Conservation (phyloP, 2,888 invertebrate species). For the Dolichopus griseipennis region DNA sequence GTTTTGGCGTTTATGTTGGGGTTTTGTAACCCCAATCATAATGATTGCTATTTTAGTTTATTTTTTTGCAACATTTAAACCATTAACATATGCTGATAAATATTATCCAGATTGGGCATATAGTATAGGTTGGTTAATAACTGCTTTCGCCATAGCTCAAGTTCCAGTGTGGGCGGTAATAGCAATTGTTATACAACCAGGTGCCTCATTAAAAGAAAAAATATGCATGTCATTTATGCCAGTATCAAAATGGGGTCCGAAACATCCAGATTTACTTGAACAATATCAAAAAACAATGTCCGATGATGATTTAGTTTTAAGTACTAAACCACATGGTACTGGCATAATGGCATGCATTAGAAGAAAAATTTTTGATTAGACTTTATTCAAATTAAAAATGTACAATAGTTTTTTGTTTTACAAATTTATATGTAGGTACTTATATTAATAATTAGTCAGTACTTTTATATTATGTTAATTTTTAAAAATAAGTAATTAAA, state of each 20-base stretch:
- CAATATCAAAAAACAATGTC: conserved; percentile 46
- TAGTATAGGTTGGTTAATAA: conserved; percentile 50
- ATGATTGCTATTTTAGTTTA: conserved; percentile 64
- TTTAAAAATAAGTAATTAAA: too few species aligned
- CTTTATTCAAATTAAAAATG: not conserved
- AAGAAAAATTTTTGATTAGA: conserved; percentile 34
- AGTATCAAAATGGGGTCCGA: conserved; percentile 50
- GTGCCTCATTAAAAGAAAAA: conserved; percentile 33
- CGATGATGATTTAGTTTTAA: conserved; percentile 25
- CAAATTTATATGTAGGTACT: too few species aligned
- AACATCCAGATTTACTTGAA: conserved; percentile 43
- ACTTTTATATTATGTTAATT: too few species aligned
- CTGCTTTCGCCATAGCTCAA: conserved; percentile 46
- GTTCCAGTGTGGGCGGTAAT: conserved; percentile 43
- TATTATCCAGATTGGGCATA: conserved; percentile 53
- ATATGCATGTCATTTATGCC: conserved; percentile 44
- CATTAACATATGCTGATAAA: conserved; percentile 52
- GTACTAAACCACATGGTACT: conserved; percentile 25
- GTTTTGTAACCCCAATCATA: conserved; percentile 59
- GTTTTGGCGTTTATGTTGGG: conserved; percentile 78
- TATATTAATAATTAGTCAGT: too few species aligned
- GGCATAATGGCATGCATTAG: conserved; percentile 30
- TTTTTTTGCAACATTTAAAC: conserved; percentile 53
- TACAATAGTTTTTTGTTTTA: too few species aligned
- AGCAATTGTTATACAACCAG: conserved; percentile 35